Conservation (phyloP, 1,140 invertebrate genomes). For the Rhagoletis zephyria region DNA sequence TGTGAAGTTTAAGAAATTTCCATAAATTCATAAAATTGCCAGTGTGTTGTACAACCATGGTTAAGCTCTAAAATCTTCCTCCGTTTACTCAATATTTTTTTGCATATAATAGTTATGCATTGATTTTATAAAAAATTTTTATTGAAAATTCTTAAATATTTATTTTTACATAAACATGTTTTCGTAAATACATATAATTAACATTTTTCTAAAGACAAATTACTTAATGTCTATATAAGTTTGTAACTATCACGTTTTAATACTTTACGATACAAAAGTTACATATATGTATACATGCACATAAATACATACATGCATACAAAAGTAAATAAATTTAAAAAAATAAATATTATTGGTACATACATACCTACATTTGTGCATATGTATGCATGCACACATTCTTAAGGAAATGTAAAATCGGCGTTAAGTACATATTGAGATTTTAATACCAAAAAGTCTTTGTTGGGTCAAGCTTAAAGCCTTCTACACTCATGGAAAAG, state of each 20-base stretch:
- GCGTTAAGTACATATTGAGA: neutral
- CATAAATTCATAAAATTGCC: neutral
- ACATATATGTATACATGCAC: too few relatives aligned
- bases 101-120: neutral
- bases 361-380: neutral
- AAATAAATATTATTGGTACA: neutral
- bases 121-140: neutral
- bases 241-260: slow-evolving; percentile 51
- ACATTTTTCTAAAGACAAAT: slow-evolving; percentile 29
- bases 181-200: neutral
- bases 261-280: slow-evolving; percentile 46
- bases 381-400: too few relatives aligned
- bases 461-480: too few relatives aligned
- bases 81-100: neutral
- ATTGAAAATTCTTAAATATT: neutral
- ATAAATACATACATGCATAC: neutral
- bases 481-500: too few relatives aligned
- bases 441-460: neutral
- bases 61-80: neutral
- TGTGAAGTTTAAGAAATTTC: neutral
- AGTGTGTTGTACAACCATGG: neutral
- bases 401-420: neutral
- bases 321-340: neutral
- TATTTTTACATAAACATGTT: neutral
- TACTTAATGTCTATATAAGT: slow-evolving; percentile 31